Percentiles rank a stretch among this genome's conserved stretches.
phyloP scores from a whole-genome alignment of 2,888 invertebrate genomes.

The Trisateles emortualis region DNA sequence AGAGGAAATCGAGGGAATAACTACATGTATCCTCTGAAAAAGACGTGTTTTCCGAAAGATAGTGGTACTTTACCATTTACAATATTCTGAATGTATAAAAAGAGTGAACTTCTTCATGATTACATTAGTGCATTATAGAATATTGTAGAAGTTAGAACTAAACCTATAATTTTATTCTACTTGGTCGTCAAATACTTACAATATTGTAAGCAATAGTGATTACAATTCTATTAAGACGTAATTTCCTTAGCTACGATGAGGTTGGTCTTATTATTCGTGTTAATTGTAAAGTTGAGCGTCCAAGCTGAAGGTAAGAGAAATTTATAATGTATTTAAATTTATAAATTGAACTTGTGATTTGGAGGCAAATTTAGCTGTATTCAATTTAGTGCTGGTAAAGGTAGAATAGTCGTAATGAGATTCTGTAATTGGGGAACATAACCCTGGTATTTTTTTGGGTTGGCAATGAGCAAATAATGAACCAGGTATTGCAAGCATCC shows the following conservation, averaged over 20 bases:
- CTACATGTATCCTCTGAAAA: neutral
- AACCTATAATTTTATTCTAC: no score
- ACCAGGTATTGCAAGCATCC: no score
- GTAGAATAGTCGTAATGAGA: no score
- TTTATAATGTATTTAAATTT: neutral
- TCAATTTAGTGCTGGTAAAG: no score
- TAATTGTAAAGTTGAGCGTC: constrained; percentile 27
- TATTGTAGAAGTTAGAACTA: neutral
- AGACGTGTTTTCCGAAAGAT: neutral
- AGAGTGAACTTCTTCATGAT: neutral
- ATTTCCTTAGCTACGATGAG: constrained; percentile 16
- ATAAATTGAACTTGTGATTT: neutral
- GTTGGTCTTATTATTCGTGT: constrained; percentile 21
- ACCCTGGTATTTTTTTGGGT: no score
- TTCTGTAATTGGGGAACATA: no score
- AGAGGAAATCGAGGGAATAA: constrained; percentile 1
- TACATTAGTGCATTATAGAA: neutral
- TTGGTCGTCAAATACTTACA: no score
- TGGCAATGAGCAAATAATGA: no score
- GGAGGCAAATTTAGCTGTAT: no score
- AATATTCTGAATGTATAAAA: neutral
- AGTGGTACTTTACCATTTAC: neutral
- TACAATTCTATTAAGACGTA: neutral
- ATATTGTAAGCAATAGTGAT: no score
- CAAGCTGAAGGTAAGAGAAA: constrained; percentile 28